phyloP scores from a whole-genome alignment of 2,113 vertebrate genomes.

The Lepisosteus osseus region DNA sequence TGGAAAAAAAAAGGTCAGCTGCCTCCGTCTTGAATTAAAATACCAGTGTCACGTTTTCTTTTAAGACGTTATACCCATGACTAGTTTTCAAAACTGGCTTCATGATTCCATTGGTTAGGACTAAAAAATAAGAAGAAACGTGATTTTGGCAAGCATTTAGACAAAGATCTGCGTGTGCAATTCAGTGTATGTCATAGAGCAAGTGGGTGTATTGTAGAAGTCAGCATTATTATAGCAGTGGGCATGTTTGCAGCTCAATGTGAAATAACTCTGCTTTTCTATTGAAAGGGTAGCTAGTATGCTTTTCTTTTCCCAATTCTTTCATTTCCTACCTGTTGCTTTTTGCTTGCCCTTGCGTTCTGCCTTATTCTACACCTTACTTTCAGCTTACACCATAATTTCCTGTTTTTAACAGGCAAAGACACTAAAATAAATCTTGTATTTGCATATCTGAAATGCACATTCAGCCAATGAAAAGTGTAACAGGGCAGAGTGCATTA shows the following conservation, averaged over 20 bases:
- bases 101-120: conserved; percentile 28
- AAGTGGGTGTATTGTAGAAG: conserved; percentile 36
- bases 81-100: conserved; percentile 19
- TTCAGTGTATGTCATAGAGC: conserved; percentile 46
- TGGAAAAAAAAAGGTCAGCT: not conserved
- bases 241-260: conserved; percentile 52
- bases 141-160: conserved; percentile 17
- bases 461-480: no score
- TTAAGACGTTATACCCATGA: conserved; percentile 30
- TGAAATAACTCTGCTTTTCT: conserved; percentile 47
- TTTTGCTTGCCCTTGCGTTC: conserved; percentile 51
- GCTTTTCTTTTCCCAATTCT: conserved; percentile 22
- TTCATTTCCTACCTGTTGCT: conserved; percentile 43
- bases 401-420: conserved; percentile 16
- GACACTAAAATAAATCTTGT: no score
- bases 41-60: conserved; percentile 36
- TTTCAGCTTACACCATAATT: conserved; percentile 40
- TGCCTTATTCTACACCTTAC: conserved; percentile 41
- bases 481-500: no score
- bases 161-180: conserved; percentile 33
- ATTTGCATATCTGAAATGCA: no score
- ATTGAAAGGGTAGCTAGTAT: conserved; percentile 42
- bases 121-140: conserved; percentile 13
- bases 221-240: conserved; percentile 33
- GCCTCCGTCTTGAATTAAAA: conserved; percentile 24